Evolutionary conservation across 2,797 vertebrate genomes (phyloP).

Genomic region (Parauchenoglanis ngamensis): DNA sequence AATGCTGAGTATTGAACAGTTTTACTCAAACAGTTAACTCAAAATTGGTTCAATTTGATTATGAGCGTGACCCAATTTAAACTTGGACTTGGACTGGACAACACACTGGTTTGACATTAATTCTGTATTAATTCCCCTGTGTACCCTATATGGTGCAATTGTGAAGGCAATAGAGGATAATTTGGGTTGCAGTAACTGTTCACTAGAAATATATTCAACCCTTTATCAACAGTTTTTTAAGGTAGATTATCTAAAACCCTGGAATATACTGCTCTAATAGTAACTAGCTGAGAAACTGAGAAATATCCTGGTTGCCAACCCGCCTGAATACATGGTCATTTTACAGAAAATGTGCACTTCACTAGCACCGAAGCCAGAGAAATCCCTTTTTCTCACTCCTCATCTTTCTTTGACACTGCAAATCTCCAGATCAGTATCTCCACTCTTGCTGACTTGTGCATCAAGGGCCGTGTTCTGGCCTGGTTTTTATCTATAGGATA

Average conservation of each 20-base stretch:
- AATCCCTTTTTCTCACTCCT: background rate
- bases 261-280: background rate
- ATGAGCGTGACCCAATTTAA: background rate
- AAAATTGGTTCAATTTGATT: background rate
- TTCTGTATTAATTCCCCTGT: background rate
- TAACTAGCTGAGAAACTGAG: background rate
- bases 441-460: conserved; percentile 1
- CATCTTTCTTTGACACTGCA: background rate
- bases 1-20: background rate
- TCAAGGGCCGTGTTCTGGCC: background rate
- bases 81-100: background rate
- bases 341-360: too few species aligned
- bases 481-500: background rate
- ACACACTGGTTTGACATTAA: background rate
- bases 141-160: background rate
- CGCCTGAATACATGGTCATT: background rate
- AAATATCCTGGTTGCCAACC: background rate
- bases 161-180: background rate
- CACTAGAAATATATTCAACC: background rate
- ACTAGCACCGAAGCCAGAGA: background rate
- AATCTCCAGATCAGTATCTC: background rate
- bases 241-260: background rate
- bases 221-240: background rate
- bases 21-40: background rate
- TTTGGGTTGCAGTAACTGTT: background rate